Evolutionary conservation across 1,140 invertebrate genomes (phyloP), one percentile per base, ranked within the genome.

Genomic region (Fopius arisanus): DNA sequence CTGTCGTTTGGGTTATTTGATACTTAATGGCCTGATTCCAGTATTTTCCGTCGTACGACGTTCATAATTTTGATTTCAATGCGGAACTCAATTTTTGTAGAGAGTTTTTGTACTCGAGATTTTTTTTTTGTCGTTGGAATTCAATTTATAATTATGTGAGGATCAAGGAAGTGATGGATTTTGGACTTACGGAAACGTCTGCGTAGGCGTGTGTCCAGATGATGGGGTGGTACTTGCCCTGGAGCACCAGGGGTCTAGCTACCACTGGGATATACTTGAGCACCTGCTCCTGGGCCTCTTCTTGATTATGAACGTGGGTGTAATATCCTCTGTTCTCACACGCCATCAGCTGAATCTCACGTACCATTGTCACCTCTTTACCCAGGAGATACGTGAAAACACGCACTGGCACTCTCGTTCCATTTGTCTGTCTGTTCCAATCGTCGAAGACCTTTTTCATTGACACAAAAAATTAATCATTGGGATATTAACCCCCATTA

Each of bases 361-460:
- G 89, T 2, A 95, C 93, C 80, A 98, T 97, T 0, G 94, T 95
- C 0, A 97, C 95, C 88, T 99, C 98, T 82, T 95, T 92, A 5
- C 98, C 98, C 74, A 99, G 93, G 3, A 99, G 90, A 89, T 98
- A 99, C 0, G 98, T 98, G 84, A 99, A 99, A 37, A 99, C 93
- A 71, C 98, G 90, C 0, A 99, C 95, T 65, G 96, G 92, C 79
- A 93, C 94, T 37, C 88, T 84, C 9, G 90, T 90, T 0, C 89
- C 89, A 72, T 92, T 91, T 21, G 91, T 89, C 14, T 90, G 85
- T 87, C 92, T 92, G 84, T 99, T 99, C 86, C 96, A 95, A 62
- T 91, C 87, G 76, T 95, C 89, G 80, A 99, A 98, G 9, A 98
- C 92, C 86, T 88, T 41, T 33, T 71, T 19, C 29, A 19, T 67